Base-by-base conservation (phyloP, 2,113 vertebrate genomes). In the Lepisosteus osseus region DNA sequence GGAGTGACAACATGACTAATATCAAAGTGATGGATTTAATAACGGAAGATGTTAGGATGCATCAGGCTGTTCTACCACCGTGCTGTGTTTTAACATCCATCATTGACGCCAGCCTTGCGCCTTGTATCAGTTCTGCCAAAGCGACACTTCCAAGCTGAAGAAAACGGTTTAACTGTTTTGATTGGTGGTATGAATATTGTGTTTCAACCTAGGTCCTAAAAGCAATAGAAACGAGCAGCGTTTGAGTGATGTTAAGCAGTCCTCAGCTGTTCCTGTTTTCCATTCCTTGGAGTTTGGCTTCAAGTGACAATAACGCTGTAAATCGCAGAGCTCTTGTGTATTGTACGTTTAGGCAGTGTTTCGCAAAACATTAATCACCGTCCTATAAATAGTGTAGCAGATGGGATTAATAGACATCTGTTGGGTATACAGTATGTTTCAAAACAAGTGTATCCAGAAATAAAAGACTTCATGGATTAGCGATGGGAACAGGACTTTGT, bases 331-430 rank as follows among this genome's bases (percentile, higher is more conserved):
- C 7, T 72, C 54, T 72, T 61, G 72, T 12, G 59, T 76, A 40
- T 67, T 68, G 17, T 29, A 42, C 40, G 61, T 44, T 66, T 51
- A 61, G 6, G 29, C 57, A 55, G 61, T 69, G 67, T 72, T 71
- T 70, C 65, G 73, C 68, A 67, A 82, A 77, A 55, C 71, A 62
- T 68, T 74, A 72, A 86, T 85, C 85, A 78, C 78, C 17, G 65
- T 73, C 70, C 86, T 89, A 89, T 80, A 86, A 87, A 86, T 90
- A 92, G 76, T 63, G 55, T 75, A 80, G 73, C 78, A 78, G 76
- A 79, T 78, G 43, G 82, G 83, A 84, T 86, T 88, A 90, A 78
- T 76, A 62, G 71, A 75, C 71, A 69, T 82, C 75, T 82, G 66
- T 57, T 55, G 44, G 59, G 47, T 42, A 63, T 45, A 57, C 76